Conservation (phyloP, 2,797 vertebrate species). For the Tenualosa ilisha region DNA sequence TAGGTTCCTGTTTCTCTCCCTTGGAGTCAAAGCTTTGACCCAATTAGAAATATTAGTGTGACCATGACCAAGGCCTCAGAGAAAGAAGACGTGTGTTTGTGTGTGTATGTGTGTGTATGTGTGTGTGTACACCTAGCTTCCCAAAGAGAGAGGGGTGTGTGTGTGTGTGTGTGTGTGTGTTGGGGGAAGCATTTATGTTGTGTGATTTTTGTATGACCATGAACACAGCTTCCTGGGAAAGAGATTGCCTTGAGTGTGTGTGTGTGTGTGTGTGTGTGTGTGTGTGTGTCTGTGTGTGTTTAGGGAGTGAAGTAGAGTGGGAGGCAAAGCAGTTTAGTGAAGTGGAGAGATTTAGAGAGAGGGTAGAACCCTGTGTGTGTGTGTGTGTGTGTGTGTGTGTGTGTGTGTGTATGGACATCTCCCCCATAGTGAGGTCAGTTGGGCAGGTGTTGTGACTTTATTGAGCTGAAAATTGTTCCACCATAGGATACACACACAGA, state of each 20-base stretch:
- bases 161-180: constrained; percentile 12
- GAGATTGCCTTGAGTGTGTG: background rate
- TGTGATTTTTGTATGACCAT: constrained; percentile 1
- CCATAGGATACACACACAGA: constrained; percentile 25
- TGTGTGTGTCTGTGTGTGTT: background rate
- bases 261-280: background rate
- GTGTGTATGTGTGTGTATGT: constrained; percentile 35
- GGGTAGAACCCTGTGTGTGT: background rate
- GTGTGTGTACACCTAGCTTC: too few relatives aligned
- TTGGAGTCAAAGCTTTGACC: constrained; percentile 31
- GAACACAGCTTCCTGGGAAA: too few relatives aligned
- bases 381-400: constrained; percentile 27
- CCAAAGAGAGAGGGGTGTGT: too few relatives aligned
- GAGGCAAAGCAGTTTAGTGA: too few relatives aligned
- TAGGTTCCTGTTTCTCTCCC: constrained; percentile 27
- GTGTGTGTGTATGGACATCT: constrained; percentile 6
- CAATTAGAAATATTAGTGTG: constrained; percentile 45
- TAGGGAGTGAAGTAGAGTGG: too few relatives aligned
- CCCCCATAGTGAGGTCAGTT: constrained; percentile 7
- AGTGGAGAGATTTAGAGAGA: too few relatives aligned
- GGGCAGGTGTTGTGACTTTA: constrained; percentile 24
- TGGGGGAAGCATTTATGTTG: background rate
- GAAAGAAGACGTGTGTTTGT: background rate
- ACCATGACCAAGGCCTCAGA: constrained; percentile 32
- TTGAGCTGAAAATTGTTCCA: constrained; percentile 39